Evolutionary conservation across 2,888 invertebrate genomes (phyloP).

Genomic region (Hypolimnas misippus): DNA sequence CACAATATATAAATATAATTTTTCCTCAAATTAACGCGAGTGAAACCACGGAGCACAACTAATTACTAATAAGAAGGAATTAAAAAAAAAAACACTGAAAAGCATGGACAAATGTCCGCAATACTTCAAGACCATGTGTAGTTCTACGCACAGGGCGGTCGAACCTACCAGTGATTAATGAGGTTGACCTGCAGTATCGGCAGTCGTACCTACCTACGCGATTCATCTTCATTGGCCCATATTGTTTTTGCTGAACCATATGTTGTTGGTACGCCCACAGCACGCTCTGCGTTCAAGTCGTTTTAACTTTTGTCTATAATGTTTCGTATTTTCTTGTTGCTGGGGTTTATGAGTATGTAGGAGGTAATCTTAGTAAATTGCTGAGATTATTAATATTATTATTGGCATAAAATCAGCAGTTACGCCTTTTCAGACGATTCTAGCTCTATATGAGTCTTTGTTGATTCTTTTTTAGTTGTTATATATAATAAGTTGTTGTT

Average conservation of each 20-base stretch:
- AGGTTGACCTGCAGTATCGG: slow-evolving; percentile 39
- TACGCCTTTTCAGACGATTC: not conserved
- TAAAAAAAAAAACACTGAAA: not conserved
- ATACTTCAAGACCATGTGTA: slow-evolving; percentile 27
- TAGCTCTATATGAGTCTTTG: no score
- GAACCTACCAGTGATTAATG: slow-evolving; percentile 45
- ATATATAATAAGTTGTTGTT: no score
- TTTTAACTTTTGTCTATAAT: not conserved
- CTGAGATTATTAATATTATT: not conserved
- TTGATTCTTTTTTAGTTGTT: no score
- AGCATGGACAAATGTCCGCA: slow-evolving; percentile 11
- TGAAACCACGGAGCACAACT: no score
- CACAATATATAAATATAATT: not conserved
- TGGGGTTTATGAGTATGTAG: not conserved
- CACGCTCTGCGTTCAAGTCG: slow-evolving; percentile 2
- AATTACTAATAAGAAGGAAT: not conserved
- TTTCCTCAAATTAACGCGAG: no score
- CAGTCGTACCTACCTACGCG: slow-evolving; percentile 43
- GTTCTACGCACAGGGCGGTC: slow-evolving; percentile 37
- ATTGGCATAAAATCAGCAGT: not conserved
- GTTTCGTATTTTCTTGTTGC: not conserved
- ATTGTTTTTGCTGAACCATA: slow-evolving; percentile 47
- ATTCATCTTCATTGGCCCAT: slow-evolving; percentile 59
- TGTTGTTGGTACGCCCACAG: slow-evolving; percentile 4
- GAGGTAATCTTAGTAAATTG: not conserved